A percentile compares a stretch with the other conserved stretches of the same genome.
These are phyloP conservation scores for Chaetodon auriga DNA, from an alignment of 2,113 vertebrate species.

Conservation along the genomic window DNA sequence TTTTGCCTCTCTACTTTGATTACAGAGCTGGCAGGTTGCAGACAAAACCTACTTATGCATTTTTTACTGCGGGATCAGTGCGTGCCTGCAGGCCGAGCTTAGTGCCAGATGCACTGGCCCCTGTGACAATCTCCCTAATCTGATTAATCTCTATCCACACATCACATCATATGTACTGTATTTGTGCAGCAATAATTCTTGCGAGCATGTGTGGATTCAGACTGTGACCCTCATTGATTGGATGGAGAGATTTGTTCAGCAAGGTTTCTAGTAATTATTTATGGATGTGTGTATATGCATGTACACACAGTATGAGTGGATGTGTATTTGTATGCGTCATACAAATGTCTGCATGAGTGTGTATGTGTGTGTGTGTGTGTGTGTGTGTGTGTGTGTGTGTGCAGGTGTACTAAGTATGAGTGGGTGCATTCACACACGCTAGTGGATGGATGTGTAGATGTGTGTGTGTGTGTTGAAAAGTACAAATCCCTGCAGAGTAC, in stretches of 20 bases:
- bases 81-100: slow-evolving; percentile 65
- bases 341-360: not conserved
- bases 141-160: slow-evolving; percentile 65
- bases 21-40: slow-evolving; percentile 57
- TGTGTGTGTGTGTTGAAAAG: not conserved
- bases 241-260: slow-evolving; percentile 10
- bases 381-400: too few species aligned
- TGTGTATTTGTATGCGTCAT: not conserved
- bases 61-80: slow-evolving; percentile 58
- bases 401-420: not conserved
- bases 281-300: not conserved
- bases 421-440: not conserved
- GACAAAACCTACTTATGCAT: slow-evolving; percentile 63
- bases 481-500: not conserved
- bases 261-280: not conserved
- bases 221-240: slow-evolving; percentile 14
- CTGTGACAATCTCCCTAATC: slow-evolving; percentile 68
- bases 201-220: not conserved
- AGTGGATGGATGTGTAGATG: not conserved
- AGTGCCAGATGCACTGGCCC: slow-evolving; percentile 67
- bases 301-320: not conserved
- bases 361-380: not conserved
- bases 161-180: slow-evolving; percentile 46
- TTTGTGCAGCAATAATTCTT: slow-evolving; percentile 41
- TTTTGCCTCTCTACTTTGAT: slow-evolving; percentile 58